Percentiles rank a stretch among this genome's conserved stretches.
phyloP scores from a whole-genome alignment of 2,888 invertebrate species.

The Agonopterix subpropinquella region DNA sequence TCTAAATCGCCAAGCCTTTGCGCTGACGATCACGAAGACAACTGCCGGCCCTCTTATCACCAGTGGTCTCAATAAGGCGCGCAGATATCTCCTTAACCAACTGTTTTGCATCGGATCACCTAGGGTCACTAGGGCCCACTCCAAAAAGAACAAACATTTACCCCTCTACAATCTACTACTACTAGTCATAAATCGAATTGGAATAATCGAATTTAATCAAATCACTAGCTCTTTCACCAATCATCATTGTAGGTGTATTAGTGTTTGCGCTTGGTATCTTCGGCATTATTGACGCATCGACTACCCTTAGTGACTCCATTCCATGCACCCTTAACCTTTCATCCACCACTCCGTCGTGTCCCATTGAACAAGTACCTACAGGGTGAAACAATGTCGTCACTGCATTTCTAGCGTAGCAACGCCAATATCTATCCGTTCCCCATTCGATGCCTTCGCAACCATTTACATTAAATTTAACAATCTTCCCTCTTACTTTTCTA shows the following conservation, averaged over 20 bases:
- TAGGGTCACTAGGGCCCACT: too few relatives aligned
- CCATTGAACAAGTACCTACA: slow-evolving; percentile 64
- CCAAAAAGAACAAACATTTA: too few relatives aligned
- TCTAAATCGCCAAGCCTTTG: too few relatives aligned
- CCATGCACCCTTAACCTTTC: slow-evolving; percentile 46
- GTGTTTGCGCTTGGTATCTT: slow-evolving; percentile 54
- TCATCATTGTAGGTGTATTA: slow-evolving; percentile 60
- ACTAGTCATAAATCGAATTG: neutral
- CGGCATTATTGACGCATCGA: slow-evolving; percentile 60
- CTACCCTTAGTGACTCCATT: slow-evolving; percentile 41
- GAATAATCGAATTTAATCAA: slow-evolving; percentile 48
- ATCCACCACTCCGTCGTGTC: slow-evolving; percentile 48
- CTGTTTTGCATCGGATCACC: too few relatives aligned
- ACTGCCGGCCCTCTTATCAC: too few relatives aligned
- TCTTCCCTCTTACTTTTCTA: slow-evolving; percentile 11
- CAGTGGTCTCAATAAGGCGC: too few relatives aligned
- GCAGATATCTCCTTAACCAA: too few relatives aligned
- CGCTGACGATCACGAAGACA: too few relatives aligned
- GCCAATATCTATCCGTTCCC: slow-evolving; percentile 77
- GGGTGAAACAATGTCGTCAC: slow-evolving; percentile 78
- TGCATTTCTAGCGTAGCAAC: slow-evolving; percentile 74
- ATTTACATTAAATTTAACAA: slow-evolving; percentile 30
- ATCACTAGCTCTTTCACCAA: slow-evolving; percentile 61
- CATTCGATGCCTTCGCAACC: slow-evolving; percentile 59
- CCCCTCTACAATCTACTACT: too few relatives aligned